Evolutionary conservation across 1,140 invertebrate genomes (phyloP).

Genomic region (Leptopilina boulardi): DNA sequence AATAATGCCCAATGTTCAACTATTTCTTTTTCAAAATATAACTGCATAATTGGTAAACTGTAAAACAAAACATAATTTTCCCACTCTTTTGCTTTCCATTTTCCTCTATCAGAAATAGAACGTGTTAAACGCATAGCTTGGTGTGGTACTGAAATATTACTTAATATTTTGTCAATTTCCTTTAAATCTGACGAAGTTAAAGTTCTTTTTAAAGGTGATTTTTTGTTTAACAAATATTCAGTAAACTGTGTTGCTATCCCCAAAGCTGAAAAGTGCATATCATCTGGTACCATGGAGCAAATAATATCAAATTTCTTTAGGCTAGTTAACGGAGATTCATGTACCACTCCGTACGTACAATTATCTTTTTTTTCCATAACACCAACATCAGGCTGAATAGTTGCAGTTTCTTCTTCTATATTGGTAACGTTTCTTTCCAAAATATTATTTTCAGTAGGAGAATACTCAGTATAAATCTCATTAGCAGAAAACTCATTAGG

Average conservation of each 20-base stretch:
- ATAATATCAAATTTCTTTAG: constrained; percentile 39
- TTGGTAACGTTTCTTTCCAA: no score
- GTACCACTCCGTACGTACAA: constrained; percentile 36
- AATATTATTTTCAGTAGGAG: no score
- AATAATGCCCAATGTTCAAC: constrained; percentile 43
- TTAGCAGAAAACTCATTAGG: no score
- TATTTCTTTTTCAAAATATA: not conserved
- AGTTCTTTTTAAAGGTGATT: not conserved
- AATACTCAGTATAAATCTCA: no score
- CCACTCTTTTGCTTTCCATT: constrained; percentile 44
- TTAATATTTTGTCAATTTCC: constrained; percentile 37
- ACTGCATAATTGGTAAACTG: constrained; percentile 38
- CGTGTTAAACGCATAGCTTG: constrained; percentile 40
- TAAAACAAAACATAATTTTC: constrained; percentile 46
- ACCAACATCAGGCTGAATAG: no score
- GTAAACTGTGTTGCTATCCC: constrained; percentile 44
- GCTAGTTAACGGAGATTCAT: constrained; percentile 32
- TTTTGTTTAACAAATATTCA: constrained; percentile 43
- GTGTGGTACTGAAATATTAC: constrained; percentile 34
- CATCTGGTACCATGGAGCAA: constrained; percentile 42
- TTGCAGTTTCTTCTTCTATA: no score
- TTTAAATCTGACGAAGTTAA: constrained; percentile 18
- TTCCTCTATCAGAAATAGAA: constrained; percentile 35
- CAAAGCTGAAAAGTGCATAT: constrained; percentile 47
- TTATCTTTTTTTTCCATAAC: constrained; percentile 25